These are phyloP conservation scores for Aphidius gifuensis DNA, from an alignment of 1,140 invertebrate genomes.

Conservation along the genomic window DNA sequence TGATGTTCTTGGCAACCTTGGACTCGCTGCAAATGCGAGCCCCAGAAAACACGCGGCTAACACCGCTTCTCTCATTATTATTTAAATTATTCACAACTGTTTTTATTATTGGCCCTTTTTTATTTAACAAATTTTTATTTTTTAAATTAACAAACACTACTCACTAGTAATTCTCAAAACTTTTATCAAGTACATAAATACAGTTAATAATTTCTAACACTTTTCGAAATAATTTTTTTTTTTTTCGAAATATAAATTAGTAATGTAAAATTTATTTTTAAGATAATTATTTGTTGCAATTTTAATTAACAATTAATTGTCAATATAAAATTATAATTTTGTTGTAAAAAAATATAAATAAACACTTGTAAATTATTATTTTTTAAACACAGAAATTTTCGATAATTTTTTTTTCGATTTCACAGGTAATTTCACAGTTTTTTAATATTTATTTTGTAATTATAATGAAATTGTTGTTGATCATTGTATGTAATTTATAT, in stretches of 20 bases:
- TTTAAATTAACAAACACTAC: neutral
- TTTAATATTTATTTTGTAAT: too few relatives aligned
- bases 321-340: too few relatives aligned
- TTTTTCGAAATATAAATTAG: neutral
- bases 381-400: too few relatives aligned
- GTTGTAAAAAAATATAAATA: too few relatives aligned
- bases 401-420: too few relatives aligned
- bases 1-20: conserved; percentile 47
- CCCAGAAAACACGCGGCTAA: conserved; percentile 46
- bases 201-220: neutral
- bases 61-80: conserved; percentile 44
- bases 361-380: too few relatives aligned
- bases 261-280: neutral
- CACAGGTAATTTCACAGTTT: too few relatives aligned
- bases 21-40: conserved; percentile 46
- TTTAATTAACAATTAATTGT: too few relatives aligned
- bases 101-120: too few relatives aligned
- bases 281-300: neutral
- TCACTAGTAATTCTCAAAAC: conserved; percentile 13
- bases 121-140: too few relatives aligned
- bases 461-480: too few relatives aligned
- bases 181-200: neutral
- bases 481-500: too few relatives aligned
- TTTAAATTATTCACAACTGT: neutral
- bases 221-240: neutral